Conservation (phyloP, 2,113 vertebrate species). For the Macaca nemestrina region DNA sequence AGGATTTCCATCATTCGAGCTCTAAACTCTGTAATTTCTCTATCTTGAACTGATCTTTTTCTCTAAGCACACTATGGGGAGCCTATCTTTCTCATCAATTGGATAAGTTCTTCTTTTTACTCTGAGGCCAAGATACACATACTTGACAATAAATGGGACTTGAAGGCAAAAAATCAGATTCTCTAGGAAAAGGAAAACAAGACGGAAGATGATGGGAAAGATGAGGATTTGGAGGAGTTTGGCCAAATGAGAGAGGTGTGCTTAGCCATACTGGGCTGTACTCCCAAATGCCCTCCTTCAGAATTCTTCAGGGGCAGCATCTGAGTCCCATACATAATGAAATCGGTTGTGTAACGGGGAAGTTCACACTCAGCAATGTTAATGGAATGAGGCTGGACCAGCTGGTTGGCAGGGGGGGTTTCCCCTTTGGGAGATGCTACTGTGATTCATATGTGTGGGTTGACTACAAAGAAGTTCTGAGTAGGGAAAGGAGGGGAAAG, state of each 20-base stretch:
- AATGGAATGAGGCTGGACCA: constrained; percentile 60
- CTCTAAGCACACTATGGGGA: neutral
- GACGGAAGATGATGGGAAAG: neutral
- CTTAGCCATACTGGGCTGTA: neutral
- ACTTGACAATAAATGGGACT: neutral
- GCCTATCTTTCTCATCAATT: neutral
- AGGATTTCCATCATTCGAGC: neutral
- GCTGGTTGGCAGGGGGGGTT: constrained; percentile 32
- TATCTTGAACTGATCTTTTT: neutral
- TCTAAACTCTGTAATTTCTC: neutral
- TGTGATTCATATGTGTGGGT: constrained; percentile 44
- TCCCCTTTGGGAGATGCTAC: constrained; percentile 18
- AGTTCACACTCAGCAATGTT: neutral
- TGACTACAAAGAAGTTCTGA: neutral
- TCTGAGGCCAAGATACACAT: neutral
- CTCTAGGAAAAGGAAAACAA: neutral
- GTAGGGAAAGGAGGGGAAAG: accelerated
- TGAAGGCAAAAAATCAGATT: neutral
- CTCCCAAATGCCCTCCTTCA: neutral
- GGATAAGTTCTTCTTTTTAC: neutral
- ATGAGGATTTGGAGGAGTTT: neutral
- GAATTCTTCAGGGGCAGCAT: neutral
- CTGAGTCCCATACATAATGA: neutral
- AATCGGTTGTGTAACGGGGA: constrained; percentile 9
- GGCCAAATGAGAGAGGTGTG: neutral